These are phyloP conservation scores for Carollia perspicillata DNA, from an alignment of 2,113 vertebrate species.

Conservation along the genomic window DNA sequence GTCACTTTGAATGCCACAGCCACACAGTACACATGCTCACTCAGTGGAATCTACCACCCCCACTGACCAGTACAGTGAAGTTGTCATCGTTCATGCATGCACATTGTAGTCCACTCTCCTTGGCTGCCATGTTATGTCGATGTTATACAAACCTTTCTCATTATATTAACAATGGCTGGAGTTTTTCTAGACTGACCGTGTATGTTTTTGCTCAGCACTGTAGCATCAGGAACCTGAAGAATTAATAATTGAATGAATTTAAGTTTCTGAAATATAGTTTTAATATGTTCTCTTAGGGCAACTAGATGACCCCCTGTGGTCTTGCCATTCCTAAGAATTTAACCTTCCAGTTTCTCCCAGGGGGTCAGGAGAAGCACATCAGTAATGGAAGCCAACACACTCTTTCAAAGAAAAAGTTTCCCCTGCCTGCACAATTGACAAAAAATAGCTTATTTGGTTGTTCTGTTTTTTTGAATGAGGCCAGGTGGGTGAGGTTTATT, in stretches of 20 bases:
- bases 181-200: too few species aligned
- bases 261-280: slow-evolving; percentile 13
- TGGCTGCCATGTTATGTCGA: too few species aligned
- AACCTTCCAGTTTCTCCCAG: not conserved
- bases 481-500: not conserved
- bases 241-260: not conserved
- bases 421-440: not conserved
- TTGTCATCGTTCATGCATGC: too few species aligned
- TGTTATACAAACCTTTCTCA: too few species aligned
- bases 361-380: not conserved
- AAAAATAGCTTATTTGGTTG: not conserved
- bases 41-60: too few species aligned
- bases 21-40: too few species aligned
- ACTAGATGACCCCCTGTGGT: not conserved
- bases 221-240: not conserved
- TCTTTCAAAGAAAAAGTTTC: not conserved
- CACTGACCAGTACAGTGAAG: too few species aligned
- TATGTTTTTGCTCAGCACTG: not conserved
- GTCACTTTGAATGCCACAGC: too few species aligned
- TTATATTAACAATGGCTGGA: too few species aligned
- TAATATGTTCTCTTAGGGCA: not conserved
- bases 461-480: not conserved
- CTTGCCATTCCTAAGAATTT: not conserved
- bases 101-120: too few species aligned
- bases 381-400: not conserved